Percentiles rank a stretch among this genome's conserved stretches.
These are phyloP conservation scores for Drosophila repleta DNA, from an alignment of 1,140 invertebrate genomes.

Conservation along the genomic window DNA sequence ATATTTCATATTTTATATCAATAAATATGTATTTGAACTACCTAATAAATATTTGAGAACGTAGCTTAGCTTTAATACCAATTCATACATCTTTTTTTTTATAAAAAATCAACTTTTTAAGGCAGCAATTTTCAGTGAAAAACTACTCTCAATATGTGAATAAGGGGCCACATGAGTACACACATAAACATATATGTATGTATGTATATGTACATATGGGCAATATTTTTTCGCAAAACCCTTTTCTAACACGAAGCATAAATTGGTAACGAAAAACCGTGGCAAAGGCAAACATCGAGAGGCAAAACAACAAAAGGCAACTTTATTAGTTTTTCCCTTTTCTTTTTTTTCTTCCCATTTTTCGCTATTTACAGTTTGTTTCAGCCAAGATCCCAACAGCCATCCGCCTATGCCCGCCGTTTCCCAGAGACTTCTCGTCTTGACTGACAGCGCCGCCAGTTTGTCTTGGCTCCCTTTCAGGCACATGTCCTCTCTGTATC, in stretches of 20 bases:
- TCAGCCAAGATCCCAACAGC: too few relatives aligned
- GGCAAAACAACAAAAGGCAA: slow-evolving; percentile 21
- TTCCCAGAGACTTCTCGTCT: slow-evolving; percentile 12
- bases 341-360: too few relatives aligned
- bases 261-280: slow-evolving; percentile 9
- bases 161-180: too few relatives aligned
- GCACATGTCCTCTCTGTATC: slow-evolving; percentile 40
- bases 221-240: neutral
- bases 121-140: too few relatives aligned
- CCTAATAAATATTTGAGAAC: too few relatives aligned
- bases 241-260: slow-evolving; percentile 3
- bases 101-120: too few relatives aligned
- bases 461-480: slow-evolving; percentile 62
- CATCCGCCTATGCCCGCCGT: too few relatives aligned
- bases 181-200: neutral
- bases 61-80: too few relatives aligned
- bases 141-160: too few relatives aligned
- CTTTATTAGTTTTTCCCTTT: slow-evolving; percentile 30
- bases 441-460: slow-evolving; percentile 54
- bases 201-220: neutral
- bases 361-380: neutral
- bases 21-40: too few relatives aligned
- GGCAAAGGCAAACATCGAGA: slow-evolving; percentile 16
- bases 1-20: too few relatives aligned
- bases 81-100: too few relatives aligned